Percentiles rank a stretch among this genome's conserved stretches.
These are phyloP conservation scores for Dasypolia templi DNA, from an alignment of 2,888 invertebrate species.

Conservation along the genomic window DNA sequence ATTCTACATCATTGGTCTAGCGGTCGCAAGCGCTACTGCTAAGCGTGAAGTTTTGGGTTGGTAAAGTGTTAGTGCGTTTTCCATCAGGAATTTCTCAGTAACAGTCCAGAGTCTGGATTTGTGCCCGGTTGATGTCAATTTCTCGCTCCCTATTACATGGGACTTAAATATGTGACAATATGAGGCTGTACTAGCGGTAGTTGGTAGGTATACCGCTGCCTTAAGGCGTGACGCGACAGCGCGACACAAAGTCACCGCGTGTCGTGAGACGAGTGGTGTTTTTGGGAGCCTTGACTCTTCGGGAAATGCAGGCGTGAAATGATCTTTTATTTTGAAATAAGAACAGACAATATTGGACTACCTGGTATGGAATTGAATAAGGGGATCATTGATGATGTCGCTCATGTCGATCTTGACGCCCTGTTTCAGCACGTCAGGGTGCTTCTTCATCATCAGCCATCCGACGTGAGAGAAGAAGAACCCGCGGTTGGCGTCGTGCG, in stretches of 20 bases:
- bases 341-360: conserved; percentile 73
- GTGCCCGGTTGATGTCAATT: not conserved
- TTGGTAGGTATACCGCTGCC: not conserved
- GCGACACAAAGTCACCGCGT: no score
- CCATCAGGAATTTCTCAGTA: not conserved
- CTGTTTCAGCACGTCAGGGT: conserved; percentile 94
- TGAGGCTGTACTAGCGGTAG: not conserved
- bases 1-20: not conserved
- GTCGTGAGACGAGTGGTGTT: no score
- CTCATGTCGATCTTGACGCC: conserved; percentile 95
- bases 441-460: conserved; percentile 97
- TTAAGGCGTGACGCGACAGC: no score
- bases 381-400: conserved; percentile 94
- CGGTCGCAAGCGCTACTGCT: not conserved
- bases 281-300: no score
- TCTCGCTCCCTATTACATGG: not conserved
- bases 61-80: not conserved
- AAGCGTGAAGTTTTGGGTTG: no score
- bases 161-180: not conserved
- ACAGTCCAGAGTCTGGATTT: not conserved
- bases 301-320: not conserved
- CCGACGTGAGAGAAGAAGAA: conserved; percentile 98
- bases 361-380: conserved; percentile 94
- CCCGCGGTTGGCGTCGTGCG: conserved; percentile 95
- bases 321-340: not conserved